A percentile compares a stretch with the other conserved stretches of the same genome.
Conservation (phyloP, 2,888 invertebrate genomes). For the Leptura quadrifasciata region DNA sequence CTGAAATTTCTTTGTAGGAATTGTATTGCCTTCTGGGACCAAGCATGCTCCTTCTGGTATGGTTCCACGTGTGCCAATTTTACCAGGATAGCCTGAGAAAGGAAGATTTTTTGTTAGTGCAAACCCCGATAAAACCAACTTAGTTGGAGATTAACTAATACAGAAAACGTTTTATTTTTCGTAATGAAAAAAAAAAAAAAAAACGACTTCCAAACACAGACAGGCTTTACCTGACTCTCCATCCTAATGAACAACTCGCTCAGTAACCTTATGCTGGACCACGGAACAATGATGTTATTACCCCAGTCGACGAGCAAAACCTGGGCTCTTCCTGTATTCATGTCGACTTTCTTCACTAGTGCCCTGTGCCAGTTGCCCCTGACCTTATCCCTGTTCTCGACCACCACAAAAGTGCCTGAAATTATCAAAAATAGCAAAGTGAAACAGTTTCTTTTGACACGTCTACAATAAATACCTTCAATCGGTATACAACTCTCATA, state of each 20-base stretch:
- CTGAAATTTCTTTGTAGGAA: slow-evolving; percentile 70
- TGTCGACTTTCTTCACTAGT: slow-evolving; percentile 73
- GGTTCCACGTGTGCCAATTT: slow-evolving; percentile 74
- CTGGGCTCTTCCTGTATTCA: slow-evolving; percentile 73
- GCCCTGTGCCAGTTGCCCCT: slow-evolving; percentile 79
- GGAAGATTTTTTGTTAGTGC: slow-evolving; percentile 28
- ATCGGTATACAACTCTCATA: slow-evolving; percentile 61
- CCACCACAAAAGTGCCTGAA: slow-evolving; percentile 77
- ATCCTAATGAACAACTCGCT: slow-evolving; percentile 66
- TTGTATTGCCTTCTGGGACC: slow-evolving; percentile 69
- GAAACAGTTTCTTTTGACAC: neutral
- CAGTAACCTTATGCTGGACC: slow-evolving; percentile 75
- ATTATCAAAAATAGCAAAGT: slow-evolving; percentile 35
- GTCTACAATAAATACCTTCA: slow-evolving; percentile 57
- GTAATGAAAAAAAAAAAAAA: no score
- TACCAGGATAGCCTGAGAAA: slow-evolving; percentile 71
- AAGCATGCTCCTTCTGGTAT: slow-evolving; percentile 65
- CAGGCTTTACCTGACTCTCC: slow-evolving; percentile 64
- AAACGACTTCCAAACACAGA: no score
- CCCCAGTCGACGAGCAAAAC: slow-evolving; percentile 82
- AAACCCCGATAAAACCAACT: no score
- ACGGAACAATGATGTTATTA: slow-evolving; percentile 73
- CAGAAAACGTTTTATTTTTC: no score
- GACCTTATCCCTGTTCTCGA: slow-evolving; percentile 68
- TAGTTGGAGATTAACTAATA: no score